A percentile compares a stretch with the other conserved stretches of the same genome.
These are phyloP conservation scores for Callithrix jacchus DNA, from an alignment of 2,113 vertebrate genomes.

Conservation along the genomic window DNA sequence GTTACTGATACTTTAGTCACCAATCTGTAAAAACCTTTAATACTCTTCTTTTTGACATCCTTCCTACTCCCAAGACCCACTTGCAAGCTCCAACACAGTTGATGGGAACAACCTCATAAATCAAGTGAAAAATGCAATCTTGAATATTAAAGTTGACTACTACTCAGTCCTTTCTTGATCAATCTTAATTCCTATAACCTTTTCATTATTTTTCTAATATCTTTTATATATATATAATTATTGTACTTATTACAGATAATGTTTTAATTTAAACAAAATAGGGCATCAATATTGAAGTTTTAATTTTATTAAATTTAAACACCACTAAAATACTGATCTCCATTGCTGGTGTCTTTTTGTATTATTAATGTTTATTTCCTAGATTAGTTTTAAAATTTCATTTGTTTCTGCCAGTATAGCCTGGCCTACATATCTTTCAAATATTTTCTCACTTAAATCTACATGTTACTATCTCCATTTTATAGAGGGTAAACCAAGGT, in stretches of 20 bases:
- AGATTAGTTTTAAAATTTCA: not conserved
- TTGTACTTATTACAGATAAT: not conserved
- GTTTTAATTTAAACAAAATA: not conserved
- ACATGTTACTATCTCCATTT: not conserved
- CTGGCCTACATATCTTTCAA: not conserved
- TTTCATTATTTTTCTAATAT: not conserved
- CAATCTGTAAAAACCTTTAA: not conserved
- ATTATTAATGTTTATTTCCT: conserved; percentile 2
- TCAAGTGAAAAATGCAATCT: not conserved
- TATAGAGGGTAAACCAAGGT: not conserved
- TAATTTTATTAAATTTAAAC: not conserved
- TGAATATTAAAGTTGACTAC: not conserved
- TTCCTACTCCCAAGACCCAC: rapidly evolving
- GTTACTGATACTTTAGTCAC: not conserved
- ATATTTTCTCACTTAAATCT: not conserved
- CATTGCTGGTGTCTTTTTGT: not conserved
- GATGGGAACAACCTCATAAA: not conserved
- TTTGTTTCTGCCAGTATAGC: not conserved
- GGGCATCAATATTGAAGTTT: not conserved
- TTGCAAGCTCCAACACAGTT: not conserved
- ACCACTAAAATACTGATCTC: not conserved
- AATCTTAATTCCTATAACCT: not conserved
- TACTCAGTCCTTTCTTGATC: not conserved
- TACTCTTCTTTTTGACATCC: not conserved
- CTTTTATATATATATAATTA: not conserved